A percentile compares a stretch with the other conserved stretches of the same genome.
These are phyloP conservation scores for Ryuthela nishihirai DNA, from an alignment of 2,888 invertebrate genomes.

Conservation along the genomic window DNA sequence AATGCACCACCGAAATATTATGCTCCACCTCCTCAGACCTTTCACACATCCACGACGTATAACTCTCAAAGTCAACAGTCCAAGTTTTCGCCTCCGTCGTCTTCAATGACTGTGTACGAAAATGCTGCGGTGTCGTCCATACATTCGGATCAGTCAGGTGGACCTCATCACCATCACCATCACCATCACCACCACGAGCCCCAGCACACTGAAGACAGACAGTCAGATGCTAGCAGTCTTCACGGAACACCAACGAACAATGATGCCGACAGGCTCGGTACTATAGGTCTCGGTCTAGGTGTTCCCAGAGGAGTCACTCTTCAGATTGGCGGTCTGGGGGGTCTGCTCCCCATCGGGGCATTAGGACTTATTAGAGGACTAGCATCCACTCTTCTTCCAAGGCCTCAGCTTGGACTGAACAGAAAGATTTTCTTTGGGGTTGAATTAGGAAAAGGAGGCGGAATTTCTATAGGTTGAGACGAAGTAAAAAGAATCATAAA, in stretches of 20 bases:
- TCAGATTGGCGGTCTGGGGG: slow-evolving; percentile 20
- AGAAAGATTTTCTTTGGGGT: slow-evolving; percentile 27
- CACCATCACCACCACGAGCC: slow-evolving; percentile 4
- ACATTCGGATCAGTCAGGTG: background rate
- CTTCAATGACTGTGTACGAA: slow-evolving; percentile 13
- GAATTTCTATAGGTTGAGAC: slow-evolving; percentile 3
- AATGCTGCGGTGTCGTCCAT: slow-evolving; percentile 10
- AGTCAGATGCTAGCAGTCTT: slow-evolving; percentile 12
- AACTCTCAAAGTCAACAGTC: background rate
- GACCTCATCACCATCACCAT: slow-evolving; percentile 18
- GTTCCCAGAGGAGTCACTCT: slow-evolving; percentile 30
- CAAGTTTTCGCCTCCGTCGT: background rate
- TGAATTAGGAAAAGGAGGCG: slow-evolving; percentile 27
- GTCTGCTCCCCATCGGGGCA: slow-evolving; percentile 23
- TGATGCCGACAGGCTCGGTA: slow-evolving; percentile 27
- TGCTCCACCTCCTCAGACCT: slow-evolving; percentile 33
- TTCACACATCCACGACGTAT: slow-evolving; percentile 31
- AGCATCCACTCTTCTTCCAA: slow-evolving; percentile 7
- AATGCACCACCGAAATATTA: slow-evolving; percentile 22
- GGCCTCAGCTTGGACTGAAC: slow-evolving; percentile 25
- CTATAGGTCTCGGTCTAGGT: slow-evolving; percentile 16
- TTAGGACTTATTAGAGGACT: slow-evolving; percentile 20
- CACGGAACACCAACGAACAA: slow-evolving; percentile 8
- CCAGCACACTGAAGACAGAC: slow-evolving; percentile 18
- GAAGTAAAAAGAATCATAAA: too few relatives aligned